Conservation (phyloP, 2,888 invertebrate species). For the Tiliacea citrago region DNA sequence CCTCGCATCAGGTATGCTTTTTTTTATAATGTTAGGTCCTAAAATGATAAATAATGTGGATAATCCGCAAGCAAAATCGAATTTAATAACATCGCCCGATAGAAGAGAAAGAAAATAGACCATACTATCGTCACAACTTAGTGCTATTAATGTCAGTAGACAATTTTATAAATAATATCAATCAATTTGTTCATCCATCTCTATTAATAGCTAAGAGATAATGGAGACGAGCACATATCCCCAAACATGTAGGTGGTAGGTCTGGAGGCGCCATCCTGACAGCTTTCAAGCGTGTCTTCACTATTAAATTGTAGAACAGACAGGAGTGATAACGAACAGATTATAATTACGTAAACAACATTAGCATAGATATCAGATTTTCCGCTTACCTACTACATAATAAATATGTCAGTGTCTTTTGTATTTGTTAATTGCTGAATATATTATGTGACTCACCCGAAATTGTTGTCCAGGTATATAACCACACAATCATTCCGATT, state of each 20-base stretch:
- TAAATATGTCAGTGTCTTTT: slow-evolving; percentile 18
- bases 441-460: not conserved
- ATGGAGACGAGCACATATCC: slow-evolving; percentile 68
- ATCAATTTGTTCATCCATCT: slow-evolving; percentile 27
- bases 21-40: not conserved
- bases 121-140: not conserved
- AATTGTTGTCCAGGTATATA: not conserved
- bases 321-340: slow-evolving; percentile 75
- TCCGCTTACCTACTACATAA: slow-evolving; percentile 35
- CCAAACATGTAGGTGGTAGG: slow-evolving; percentile 66
- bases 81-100: not conserved
- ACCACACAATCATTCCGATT: not conserved
- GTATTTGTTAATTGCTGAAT: slow-evolving; percentile 11
- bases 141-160: slow-evolving; percentile 12
- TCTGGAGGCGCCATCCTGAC: slow-evolving; percentile 81
- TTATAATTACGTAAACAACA: slow-evolving; percentile 71
- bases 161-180: slow-evolving; percentile 49
- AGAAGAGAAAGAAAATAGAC: not conserved
- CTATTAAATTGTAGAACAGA: slow-evolving; percentile 80
- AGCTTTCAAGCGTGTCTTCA: slow-evolving; percentile 80
- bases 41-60: not conserved
- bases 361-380: slow-evolving; percentile 64
- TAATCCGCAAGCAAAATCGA: too few species aligned
- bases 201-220: slow-evolving; percentile 64
- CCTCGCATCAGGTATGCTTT: not conserved